Evolutionary conservation across 2,797 vertebrate genomes (phyloP), one percentile per base, ranked within the genome.

Genomic region (Gambelia wislizenii): DNA sequence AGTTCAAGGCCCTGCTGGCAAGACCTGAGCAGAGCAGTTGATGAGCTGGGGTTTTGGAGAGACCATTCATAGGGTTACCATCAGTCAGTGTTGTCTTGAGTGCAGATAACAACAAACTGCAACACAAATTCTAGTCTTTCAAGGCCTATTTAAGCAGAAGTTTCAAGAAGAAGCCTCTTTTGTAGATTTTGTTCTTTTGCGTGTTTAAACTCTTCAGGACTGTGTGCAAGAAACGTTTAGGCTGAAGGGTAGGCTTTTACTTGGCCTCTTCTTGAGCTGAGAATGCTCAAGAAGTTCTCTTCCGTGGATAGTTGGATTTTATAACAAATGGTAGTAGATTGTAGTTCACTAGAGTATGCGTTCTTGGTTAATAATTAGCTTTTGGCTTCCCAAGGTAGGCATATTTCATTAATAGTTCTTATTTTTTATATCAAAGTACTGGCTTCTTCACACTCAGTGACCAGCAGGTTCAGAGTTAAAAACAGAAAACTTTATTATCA

Each of bases 111-210:
- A 59, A 59, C 56, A 59, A 85, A 67, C 18, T 56, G 22, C 39
- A 87, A 64, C 61, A 76, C 78, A 89, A 80, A 70, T n/a, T 30
- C 70, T 52, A 14, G 89, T 87, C 67, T 61, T 14, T 90, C 83
- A 85, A 27, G 44, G 42, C 1, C 0, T 67, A 12, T 88, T 93
- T 83, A 54, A 30, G n/a, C 22, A 76, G 44, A 47, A 89, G 10
- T 82, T 27, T 0, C 67, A 52, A 87, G 2, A 54, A 84, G 83
- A 89, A 86, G 75, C 84, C 78, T 74, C 88, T 8, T 49, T 72
- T 18, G 20, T 69, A 7, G 67, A 14, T 22, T 92, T 91, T 86
- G 30, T 61, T 75, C 56, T 88, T 88, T n/a, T 83, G 25, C 56
- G 22, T 61, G 56, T 89, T 87, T 47, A 87, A 83, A 91, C 18